Evolutionary conservation across 2,797 vertebrate genomes (phyloP), one percentile per base, ranked within the genome.

Genomic region (Sparidentex hasta): DNA sequence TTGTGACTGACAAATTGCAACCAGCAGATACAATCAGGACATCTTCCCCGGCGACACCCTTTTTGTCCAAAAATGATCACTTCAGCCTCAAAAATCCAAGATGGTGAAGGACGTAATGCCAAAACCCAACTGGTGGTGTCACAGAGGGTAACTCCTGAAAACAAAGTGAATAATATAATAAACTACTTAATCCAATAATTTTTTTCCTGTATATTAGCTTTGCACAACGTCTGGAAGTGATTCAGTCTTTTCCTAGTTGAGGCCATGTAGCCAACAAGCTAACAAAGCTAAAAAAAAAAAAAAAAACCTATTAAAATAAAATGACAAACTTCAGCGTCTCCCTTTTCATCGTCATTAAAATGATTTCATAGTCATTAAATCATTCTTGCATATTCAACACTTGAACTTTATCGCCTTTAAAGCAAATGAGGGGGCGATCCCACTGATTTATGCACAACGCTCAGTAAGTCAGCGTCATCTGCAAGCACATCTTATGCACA

Each of bases 351-450:
- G 4, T 52, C 33, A 51, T 41, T 23, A 16, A 47, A 33, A 33
- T 33, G 33, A 33, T 33, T 7, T 51, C 57, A 20, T 18, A 20
- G 2, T 43, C 29, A 48, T 38, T 21, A 14, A 46, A 7, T 44
- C 1, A 59, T 33, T 62, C n/a, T 62, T 68, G 41, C 56, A 47
- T 58, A 59, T 44, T 66, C 61, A 54, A 67, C 20, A 44, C 8
- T 11, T 75, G 33, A 67, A 52, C 56, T 38, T 51, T 51, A 6
- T 9, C 13, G 16, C 46, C 20, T 21, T 59, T 12, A 51, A 58
- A 33, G 47, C 6, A 65, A 51, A 54, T 23, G 7, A 73, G 14
- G 8, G 23, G 23, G 7, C 33, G 62, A 12, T 51, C 46, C 29
- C 52, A 75, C 38, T 54, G 48, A 54, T 67, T 52, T 20, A 68